Percentiles rank a stretch among this genome's conserved stretches.
These are phyloP conservation scores for Morelia viridis DNA, from an alignment of 2,797 vertebrate genomes.

Conservation along the genomic window DNA sequence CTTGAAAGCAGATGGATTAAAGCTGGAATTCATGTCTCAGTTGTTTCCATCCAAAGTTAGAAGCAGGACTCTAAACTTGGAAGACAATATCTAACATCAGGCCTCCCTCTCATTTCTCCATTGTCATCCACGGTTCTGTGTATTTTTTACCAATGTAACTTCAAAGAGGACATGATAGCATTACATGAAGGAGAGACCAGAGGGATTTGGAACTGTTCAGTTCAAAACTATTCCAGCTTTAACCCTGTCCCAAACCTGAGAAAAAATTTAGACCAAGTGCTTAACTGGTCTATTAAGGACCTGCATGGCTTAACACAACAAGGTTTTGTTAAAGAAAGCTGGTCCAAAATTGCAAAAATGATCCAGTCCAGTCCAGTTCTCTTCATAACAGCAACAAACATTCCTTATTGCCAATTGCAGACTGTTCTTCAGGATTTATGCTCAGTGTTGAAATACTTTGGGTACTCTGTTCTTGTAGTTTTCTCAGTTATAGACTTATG, in stretches of 20 bases:
- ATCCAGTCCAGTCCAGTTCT: neutral
- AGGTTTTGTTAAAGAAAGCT: neutral
- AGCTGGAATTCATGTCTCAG: neutral
- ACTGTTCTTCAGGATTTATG: neutral
- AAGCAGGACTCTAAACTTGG: neutral
- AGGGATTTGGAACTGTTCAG: neutral
- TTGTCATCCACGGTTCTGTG: neutral
- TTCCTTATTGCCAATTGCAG: neutral
- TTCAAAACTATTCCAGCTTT: neutral
- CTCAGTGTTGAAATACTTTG: neutral
- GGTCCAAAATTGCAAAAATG: neutral
- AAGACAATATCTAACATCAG: neutral
- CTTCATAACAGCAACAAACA: neutral
- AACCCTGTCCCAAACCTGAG: neutral
- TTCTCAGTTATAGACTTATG: neutral
- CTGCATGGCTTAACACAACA: neutral
- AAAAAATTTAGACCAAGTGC: neutral
- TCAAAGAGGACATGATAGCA: neutral
- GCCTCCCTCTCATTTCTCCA: neutral
- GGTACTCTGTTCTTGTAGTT: neutral
- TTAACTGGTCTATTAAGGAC: neutral
- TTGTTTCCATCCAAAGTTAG: neutral
- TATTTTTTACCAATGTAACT: neutral
- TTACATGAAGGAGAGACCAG: neutral
- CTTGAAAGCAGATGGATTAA: neutral